phyloP scores from a whole-genome alignment of 92 coral and sea anemone species.

The Umimayanthus kanabou region DNA sequence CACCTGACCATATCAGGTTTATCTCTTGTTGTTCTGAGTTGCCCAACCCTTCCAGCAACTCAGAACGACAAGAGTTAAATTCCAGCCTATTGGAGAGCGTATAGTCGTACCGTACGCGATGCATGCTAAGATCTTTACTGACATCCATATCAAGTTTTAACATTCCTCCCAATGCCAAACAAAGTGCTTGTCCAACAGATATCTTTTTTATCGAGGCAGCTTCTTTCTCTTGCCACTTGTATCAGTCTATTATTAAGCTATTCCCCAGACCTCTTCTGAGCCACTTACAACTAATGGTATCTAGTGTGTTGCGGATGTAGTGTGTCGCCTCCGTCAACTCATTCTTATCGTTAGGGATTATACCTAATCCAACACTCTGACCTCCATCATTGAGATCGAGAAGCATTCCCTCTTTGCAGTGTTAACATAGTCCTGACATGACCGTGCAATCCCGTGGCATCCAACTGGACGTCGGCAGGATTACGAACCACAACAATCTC shows the following conservation, averaged over 20 bases:
- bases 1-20: too few relatives aligned
- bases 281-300: slow-evolving; percentile 1
- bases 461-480: not conserved
- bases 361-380: not conserved
- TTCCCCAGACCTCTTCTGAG: not conserved
- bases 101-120: not conserved
- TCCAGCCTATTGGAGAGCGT: not conserved
- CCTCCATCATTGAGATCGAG: slow-evolving; percentile 11
- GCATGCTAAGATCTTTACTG: not conserved
- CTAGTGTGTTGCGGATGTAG: not conserved
- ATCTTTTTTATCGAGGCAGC: slow-evolving; percentile 7
- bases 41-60: not conserved
- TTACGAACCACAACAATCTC: not conserved
- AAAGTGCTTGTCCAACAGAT: not conserved
- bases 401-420: not conserved
- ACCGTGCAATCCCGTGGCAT: slow-evolving; percentile 10
- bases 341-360: not conserved
- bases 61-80: not conserved
- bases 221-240: slow-evolving; percentile 7
- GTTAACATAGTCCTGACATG: slow-evolving; percentile 1
- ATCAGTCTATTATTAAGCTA: not conserved
- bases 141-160: not conserved
- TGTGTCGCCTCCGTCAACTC: slow-evolving; percentile 1
- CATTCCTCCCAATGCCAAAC: not conserved
- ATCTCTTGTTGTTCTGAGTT: not conserved